Conservation (phyloP, 92 coral and sea anemone species). For the Epizoanthus rinbou region DNA sequence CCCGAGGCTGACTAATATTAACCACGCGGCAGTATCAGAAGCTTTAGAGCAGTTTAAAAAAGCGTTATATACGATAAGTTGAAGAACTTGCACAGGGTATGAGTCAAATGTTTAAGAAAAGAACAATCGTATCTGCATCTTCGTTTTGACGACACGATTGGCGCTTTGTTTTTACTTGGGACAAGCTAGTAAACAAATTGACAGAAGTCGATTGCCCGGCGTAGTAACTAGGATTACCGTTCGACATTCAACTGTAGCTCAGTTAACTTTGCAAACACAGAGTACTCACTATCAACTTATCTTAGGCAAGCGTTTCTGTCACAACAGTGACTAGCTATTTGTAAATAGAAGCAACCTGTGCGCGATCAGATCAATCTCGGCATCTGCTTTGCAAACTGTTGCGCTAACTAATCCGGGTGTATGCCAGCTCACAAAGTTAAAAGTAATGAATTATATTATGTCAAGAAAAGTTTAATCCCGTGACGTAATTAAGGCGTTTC, state of each 20-base stretch:
- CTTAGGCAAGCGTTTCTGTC: neutral
- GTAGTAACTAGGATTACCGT: neutral
- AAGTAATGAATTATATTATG: neutral
- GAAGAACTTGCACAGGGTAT: too few relatives aligned
- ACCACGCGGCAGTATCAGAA: too few relatives aligned
- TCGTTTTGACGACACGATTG: neutral
- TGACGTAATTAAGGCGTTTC: neutral
- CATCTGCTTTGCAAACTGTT: neutral
- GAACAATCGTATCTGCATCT: neutral
- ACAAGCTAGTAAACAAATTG: neutral
- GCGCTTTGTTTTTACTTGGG: conserved; percentile 19
- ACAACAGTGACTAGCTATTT: neutral
- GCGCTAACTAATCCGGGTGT: conserved; percentile 15
- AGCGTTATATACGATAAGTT: too few relatives aligned
- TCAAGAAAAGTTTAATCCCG: conserved; percentile 29
- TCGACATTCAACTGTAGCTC: neutral
- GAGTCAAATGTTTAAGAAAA: too few relatives aligned
- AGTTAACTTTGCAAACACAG: neutral
- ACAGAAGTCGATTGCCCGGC: neutral
- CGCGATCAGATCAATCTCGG: neutral
- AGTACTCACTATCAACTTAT: neutral
- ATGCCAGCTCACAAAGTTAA: conserved; percentile 13
- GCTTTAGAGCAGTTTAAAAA: too few relatives aligned
- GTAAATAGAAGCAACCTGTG: neutral
- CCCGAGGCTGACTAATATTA: too few relatives aligned